Percentiles rank a stretch among this genome's conserved stretches.
These are phyloP conservation scores for Corythornis leucogaster DNA, from an alignment of 2,797 vertebrate species.

Conservation along the genomic window DNA sequence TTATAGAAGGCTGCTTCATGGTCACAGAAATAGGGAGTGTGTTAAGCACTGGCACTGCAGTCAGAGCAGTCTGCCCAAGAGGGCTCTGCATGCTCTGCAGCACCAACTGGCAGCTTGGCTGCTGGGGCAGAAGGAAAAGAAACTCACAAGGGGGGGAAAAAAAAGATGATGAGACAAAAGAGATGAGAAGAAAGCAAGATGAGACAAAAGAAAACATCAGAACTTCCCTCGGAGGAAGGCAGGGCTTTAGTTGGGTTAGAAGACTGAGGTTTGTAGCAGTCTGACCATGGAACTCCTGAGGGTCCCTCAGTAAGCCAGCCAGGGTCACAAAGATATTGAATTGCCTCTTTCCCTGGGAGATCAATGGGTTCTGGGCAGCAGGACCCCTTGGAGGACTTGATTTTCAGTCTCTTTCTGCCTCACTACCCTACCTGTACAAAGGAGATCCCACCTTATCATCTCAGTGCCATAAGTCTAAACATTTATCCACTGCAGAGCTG, in stretches of 20 bases:
- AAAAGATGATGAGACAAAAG: too few relatives aligned
- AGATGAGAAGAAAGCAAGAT: not conserved
- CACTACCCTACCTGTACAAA: not conserved
- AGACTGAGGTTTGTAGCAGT: not conserved
- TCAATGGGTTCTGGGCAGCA: fast-evolving
- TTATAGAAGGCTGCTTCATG: conserved; percentile 56
- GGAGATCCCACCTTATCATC: not conserved
- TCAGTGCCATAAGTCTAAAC: not conserved
- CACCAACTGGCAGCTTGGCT: not conserved
- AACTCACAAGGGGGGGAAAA: not conserved
- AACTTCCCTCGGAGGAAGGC: not conserved
- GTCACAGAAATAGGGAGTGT: conserved; percentile 22
- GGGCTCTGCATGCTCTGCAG: not conserved
- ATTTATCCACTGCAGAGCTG: not conserved
- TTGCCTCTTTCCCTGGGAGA: not conserved
- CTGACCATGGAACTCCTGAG: not conserved
- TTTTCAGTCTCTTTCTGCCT: not conserved
- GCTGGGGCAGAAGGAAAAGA: not conserved
- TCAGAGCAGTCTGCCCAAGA: conserved; percentile 9
- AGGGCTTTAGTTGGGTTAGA: not conserved
- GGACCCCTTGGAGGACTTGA: not conserved
- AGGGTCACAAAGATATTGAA: too few relatives aligned
- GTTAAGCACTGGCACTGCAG: not conserved
- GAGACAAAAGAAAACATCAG: not conserved
- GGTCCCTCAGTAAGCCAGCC: not conserved